Base-by-base conservation (phyloP, 2,888 invertebrate genomes). In the Xanthostigma xanthostigma region DNA sequence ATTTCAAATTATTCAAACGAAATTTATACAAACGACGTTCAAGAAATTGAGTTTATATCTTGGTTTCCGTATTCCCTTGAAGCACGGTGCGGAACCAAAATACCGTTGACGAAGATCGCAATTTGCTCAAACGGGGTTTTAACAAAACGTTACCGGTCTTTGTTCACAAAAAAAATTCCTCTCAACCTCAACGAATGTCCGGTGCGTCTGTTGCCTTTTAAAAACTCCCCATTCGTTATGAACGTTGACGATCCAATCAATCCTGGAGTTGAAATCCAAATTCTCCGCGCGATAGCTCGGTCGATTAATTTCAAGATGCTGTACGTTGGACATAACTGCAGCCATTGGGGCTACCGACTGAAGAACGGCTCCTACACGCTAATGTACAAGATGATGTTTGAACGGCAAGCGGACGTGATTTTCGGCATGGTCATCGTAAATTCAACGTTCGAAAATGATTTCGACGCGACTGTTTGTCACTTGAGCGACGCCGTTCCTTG, bases 391-490 rank as follows among this genome's bases (percentile, higher is more conserved):
- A 58, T 65, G 11, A 12, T 53, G 0, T 55, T 62, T 3, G 54
- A 62, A 1, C 64, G 63, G 49, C 60, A 52, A 40, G 56, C 72
- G 6, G 71, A 77, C 50, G 60, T 78, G 6, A 64, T 77, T n/a
- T 56, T 77, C 14, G 79, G 79, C 5, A 76, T 75, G 6, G 72
- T 74, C 51, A 75, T 70, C 60, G 72, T 77, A 6, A 78, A 79
- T 56, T 68, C 69, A 44, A 74, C 75, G 51, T 71, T 76, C 0
- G 69, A 71, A 17, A 68, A 72, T 53, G 71, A 71, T 52, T 79
- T 78, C 57, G 75, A 73, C 57, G 66, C 67, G 13, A 74, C 73
- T 38, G 60, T 65, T 9, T 62, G 70, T 3, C 76, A 78, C 58
- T 64, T 77, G 36, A 62, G 67, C 5, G 76, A 76, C 58, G 68